These are phyloP conservation scores for Eilema depressum DNA, from an alignment of 2,888 invertebrate genomes.

Conservation along the genomic window DNA sequence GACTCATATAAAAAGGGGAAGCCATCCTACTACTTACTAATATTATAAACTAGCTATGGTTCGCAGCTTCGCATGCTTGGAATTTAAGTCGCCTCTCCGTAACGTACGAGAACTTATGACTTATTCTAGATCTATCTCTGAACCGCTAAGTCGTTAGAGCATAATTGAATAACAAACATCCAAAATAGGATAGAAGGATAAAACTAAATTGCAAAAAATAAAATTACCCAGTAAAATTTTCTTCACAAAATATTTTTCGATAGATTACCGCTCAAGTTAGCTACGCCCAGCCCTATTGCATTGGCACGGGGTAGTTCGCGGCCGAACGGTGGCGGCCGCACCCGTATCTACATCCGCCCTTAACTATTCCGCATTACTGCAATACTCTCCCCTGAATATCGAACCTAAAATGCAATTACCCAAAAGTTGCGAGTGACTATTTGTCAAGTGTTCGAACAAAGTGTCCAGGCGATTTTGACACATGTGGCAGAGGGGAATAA, in stretches of 20 bases:
- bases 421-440: slow-evolving; percentile 56
- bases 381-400: slow-evolving; percentile 44
- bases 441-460: slow-evolving; percentile 55
- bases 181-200: no score
- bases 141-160: no score
- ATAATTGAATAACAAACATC: no score
- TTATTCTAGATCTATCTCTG: no score
- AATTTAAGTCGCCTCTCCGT: no score
- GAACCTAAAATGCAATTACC: slow-evolving; percentile 48
- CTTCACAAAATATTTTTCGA: background rate
- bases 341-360: slow-evolving; percentile 62
- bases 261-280: slow-evolving; percentile 2
- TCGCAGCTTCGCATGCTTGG: no score
- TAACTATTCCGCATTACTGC: slow-evolving; percentile 53
- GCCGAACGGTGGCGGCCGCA: slow-evolving; percentile 69
- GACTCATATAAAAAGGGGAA: no score
- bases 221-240: background rate
- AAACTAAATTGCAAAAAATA: no score
- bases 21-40: no score
- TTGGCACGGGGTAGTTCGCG: slow-evolving; percentile 68
- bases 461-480: slow-evolving; percentile 71
- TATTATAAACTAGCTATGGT: no score
- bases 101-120: no score
- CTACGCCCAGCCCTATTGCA: slow-evolving; percentile 60
- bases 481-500: slow-evolving; percentile 82